A percentile compares a stretch with the other conserved stretches of the same genome.
These are phyloP conservation scores for Drosophila sp. DNA, from an alignment of 1,140 invertebrate species.

Conservation along the genomic window DNA sequence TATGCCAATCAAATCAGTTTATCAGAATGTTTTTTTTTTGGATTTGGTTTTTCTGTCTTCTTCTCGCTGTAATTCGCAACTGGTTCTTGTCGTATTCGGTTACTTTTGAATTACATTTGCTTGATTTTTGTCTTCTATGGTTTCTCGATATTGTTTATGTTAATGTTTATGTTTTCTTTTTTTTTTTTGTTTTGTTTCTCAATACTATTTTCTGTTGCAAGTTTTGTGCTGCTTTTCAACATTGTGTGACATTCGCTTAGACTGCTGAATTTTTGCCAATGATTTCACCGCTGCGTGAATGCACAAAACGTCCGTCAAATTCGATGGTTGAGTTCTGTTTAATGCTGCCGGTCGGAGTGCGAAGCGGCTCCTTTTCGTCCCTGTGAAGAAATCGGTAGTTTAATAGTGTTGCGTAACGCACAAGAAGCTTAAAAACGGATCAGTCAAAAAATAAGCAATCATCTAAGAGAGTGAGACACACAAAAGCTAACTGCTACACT, in stretches of 20 bases:
- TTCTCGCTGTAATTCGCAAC: slow-evolving; percentile 22
- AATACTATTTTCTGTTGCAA: slow-evolving; percentile 56
- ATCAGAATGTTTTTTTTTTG: slow-evolving; percentile 42
- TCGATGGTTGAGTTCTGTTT: slow-evolving; percentile 91
- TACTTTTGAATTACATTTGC: slow-evolving; percentile 6
- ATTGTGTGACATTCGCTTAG: slow-evolving; percentile 84
- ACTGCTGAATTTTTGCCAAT: slow-evolving; percentile 94
- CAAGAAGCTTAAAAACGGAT: not conserved
- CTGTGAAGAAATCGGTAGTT: slow-evolving; percentile 83
- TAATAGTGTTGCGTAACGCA: not conserved
- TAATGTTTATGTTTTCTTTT: no score
- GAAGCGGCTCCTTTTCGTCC: slow-evolving; percentile 92
- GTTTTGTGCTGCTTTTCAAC: slow-evolving; percentile 34
- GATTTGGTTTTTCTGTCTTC: slow-evolving; percentile 45
- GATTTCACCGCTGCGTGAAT: slow-evolving; percentile 91
- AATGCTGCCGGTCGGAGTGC: slow-evolving; percentile 88
- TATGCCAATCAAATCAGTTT: slow-evolving; percentile 49
- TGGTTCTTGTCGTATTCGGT: slow-evolving; percentile 34
- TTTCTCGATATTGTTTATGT: no score
- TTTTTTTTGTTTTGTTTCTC: slow-evolving; percentile 15
- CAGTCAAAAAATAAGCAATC: not conserved
- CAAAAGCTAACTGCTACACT: slow-evolving; percentile 26
- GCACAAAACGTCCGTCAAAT: slow-evolving; percentile 91
- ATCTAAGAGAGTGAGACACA: not conserved
- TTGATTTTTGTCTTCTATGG: slow-evolving; percentile 12